Evolutionary conservation across 1,140 invertebrate genomes (phyloP).

Genomic region (Zaprionus kolodkinae): DNA sequence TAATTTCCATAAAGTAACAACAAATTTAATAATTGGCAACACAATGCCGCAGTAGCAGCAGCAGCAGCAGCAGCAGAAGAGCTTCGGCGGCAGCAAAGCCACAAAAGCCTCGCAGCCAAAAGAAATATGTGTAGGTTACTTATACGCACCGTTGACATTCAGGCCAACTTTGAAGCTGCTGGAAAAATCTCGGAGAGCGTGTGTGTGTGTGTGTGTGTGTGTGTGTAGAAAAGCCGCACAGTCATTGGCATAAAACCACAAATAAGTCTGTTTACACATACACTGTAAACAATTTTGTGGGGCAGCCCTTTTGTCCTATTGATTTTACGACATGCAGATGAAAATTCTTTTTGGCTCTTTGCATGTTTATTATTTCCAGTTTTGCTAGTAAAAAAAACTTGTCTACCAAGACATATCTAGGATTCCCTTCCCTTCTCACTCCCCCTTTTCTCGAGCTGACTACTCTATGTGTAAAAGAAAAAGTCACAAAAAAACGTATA

Average conservation of each 20-base stretch:
- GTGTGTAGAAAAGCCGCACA: conserved; percentile 43
- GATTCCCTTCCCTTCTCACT: background rate
- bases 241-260: conserved; percentile 57
- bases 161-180: conserved; percentile 8
- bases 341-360: conserved; percentile 4
- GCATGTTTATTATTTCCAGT: background rate
- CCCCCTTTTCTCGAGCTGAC: background rate
- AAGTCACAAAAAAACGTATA: conserved; percentile 4
- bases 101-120: background rate
- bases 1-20: conserved; percentile 44
- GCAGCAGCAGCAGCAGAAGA: background rate
- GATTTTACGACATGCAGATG: conserved; percentile 4
- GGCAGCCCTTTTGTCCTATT: background rate
- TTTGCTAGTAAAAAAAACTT: conserved; percentile 8
- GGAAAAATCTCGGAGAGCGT: background rate
- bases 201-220: background rate
- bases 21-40: conserved; percentile 68
- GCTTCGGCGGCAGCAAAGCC: background rate
- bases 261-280: conserved; percentile 40
- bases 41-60: conserved; percentile 12
- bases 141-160: conserved; percentile 69
- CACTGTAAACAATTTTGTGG: conserved; percentile 12
- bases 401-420: background rate
- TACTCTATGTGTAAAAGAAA: background rate
- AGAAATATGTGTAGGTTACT: conserved; percentile 47